These are phyloP conservation scores for Habropoda laboriosa DNA, from an alignment of 1,140 invertebrate genomes.

Conservation along the genomic window DNA sequence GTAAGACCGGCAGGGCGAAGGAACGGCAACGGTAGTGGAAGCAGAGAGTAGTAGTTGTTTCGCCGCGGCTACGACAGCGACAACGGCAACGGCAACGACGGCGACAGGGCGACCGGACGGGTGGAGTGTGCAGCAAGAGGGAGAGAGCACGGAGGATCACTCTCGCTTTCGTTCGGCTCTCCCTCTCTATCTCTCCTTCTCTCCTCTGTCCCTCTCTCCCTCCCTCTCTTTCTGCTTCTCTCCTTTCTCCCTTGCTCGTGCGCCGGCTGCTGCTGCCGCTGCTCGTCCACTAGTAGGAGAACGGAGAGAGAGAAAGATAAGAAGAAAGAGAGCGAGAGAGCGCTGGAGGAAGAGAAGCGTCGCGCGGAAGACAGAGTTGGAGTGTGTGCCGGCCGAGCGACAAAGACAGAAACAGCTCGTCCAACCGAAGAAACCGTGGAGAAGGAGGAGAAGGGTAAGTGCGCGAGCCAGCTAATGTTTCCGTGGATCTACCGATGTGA, in stretches of 20 bases:
- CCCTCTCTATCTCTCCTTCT: constrained; percentile 58
- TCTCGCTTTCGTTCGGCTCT: constrained; percentile 72
- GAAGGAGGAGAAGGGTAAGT: constrained; percentile 33
- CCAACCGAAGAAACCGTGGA: constrained; percentile 17
- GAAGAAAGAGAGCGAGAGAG: constrained; percentile 38
- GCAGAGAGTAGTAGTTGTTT: background rate
- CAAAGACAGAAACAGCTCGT: constrained; percentile 16
- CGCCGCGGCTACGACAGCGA: constrained; percentile 11
- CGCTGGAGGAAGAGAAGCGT: constrained; percentile 34
- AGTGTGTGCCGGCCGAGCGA: background rate
- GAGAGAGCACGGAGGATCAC: constrained; percentile 59
- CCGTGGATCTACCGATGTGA: constrained; percentile 34
- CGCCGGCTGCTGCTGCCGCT: constrained; percentile 7
- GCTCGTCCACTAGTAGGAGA: constrained; percentile 6
- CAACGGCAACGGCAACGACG: constrained; percentile 30
- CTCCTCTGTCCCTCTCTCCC: constrained; percentile 40
- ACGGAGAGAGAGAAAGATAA: constrained; percentile 5
- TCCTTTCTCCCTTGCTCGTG: constrained; percentile 54
- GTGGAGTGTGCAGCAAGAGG: constrained; percentile 42
- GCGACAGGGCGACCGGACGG: constrained; percentile 47
- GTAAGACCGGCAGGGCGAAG: constrained; percentile 9
- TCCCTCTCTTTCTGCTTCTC: constrained; percentile 55
- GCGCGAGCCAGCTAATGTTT: constrained; percentile 30
- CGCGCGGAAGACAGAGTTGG: constrained; percentile 30
- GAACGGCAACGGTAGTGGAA: constrained; percentile 34